phyloP scores from a whole-genome alignment of 1,140 invertebrate species.

The Drosophila lacteicornis region DNA sequence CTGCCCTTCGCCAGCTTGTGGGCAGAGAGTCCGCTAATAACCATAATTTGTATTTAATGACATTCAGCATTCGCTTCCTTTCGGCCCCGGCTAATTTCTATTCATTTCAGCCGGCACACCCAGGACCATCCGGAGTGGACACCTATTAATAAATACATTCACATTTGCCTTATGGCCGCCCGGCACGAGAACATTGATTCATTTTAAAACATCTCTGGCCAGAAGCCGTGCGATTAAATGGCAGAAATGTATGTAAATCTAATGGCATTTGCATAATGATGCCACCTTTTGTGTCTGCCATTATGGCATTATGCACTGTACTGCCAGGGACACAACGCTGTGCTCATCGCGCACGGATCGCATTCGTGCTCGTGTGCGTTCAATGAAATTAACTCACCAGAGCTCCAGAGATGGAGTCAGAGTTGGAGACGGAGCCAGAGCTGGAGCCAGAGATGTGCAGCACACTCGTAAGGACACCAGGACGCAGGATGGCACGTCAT shows the following conservation, averaged over 20 bases:
- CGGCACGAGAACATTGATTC: slow-evolving; percentile 44
- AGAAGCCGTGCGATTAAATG: slow-evolving; percentile 13
- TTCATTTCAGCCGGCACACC: slow-evolving; percentile 34
- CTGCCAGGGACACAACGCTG: not conserved
- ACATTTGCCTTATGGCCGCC: slow-evolving; percentile 33
- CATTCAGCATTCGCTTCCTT: slow-evolving; percentile 47
- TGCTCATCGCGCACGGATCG: slow-evolving; percentile 19
- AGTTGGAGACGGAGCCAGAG: not conserved
- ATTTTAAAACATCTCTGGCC: slow-evolving; percentile 23
- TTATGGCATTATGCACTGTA: slow-evolving; percentile 30
- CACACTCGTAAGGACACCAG: not conserved
- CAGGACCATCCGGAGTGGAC: slow-evolving; percentile 43
- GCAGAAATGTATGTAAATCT: slow-evolving; percentile 20
- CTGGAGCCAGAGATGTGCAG: slow-evolving; percentile 1
- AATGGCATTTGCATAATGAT: slow-evolving; percentile 21
- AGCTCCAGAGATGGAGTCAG: not conserved
- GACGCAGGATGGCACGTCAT: slow-evolving; percentile 25
- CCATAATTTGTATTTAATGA: slow-evolving; percentile 66
- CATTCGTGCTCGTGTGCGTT: slow-evolving; percentile 17
- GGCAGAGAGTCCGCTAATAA: slow-evolving; percentile 45
- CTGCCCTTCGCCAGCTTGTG: slow-evolving; percentile 3
- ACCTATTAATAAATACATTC: slow-evolving; percentile 58
- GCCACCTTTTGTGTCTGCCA: slow-evolving; percentile 11
- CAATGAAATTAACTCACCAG: slow-evolving; percentile 35
- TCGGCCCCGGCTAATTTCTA: slow-evolving; percentile 28